phyloP scores from a whole-genome alignment of 2,797 vertebrate genomes.

The Lepidocolaptes lacrymiger region DNA sequence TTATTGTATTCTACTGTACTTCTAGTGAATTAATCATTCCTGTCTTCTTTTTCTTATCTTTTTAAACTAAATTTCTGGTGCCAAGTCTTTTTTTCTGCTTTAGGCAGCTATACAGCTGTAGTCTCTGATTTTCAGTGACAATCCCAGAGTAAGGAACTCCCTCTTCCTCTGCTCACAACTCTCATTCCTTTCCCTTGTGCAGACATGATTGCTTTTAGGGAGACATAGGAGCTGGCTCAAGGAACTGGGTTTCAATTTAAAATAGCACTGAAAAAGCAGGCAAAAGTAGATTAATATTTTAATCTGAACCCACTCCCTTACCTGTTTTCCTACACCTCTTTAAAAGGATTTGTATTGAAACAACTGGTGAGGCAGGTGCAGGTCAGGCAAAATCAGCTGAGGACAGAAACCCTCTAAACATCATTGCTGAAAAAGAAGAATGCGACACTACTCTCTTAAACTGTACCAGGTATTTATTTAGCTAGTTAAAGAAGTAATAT shows the following conservation, averaged over 20 bases:
- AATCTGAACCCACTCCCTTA: neutral
- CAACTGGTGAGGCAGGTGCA: neutral
- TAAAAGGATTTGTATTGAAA: neutral
- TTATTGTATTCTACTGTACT: neutral
- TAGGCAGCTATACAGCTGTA: neutral
- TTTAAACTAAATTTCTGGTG: neutral
- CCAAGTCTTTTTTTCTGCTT: neutral
- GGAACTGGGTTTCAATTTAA: neutral
- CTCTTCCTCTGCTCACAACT: neutral
- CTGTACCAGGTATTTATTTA: neutral
- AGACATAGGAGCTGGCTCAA: neutral
- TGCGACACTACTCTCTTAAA: neutral
- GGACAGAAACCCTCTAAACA: neutral
- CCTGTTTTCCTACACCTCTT: neutral
- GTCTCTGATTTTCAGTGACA: neutral
- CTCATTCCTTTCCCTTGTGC: neutral
- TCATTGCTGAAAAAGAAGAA: neutral
- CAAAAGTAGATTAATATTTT: neutral
- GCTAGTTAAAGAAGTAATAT: neutral
- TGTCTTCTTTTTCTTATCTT: neutral
- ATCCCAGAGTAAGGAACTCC: neutral
- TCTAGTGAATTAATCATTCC: neutral
- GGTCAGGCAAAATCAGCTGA: neutral
- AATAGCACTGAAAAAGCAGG: neutral
- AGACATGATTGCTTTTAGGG: accelerated